These are phyloP conservation scores for Corythornis vintsioides DNA, from an alignment of 2,113 vertebrate species.

Conservation along the genomic window DNA sequence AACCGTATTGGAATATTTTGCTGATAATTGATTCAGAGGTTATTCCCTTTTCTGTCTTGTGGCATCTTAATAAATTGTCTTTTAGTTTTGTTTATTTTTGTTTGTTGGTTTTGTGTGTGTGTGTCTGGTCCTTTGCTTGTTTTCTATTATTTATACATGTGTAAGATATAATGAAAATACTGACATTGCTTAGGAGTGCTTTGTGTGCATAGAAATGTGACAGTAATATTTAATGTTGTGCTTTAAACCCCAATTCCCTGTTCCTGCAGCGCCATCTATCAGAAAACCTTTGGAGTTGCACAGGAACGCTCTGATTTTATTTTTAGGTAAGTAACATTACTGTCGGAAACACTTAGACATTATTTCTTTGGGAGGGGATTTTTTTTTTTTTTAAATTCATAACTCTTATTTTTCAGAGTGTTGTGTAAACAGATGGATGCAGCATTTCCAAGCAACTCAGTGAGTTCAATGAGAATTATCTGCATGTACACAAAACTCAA, in stretches of 20 bases:
- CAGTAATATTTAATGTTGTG: neutral
- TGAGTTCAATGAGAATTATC: neutral
- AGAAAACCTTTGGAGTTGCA: neutral
- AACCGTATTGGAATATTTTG: rapidly evolving
- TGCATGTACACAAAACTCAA: rapidly evolving
- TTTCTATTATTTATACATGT: neutral
- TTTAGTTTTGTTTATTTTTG: neutral
- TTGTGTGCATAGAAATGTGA: neutral
- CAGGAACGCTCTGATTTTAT: rapidly evolving
- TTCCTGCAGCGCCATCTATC: conserved; percentile 35
- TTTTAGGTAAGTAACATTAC: neutral
- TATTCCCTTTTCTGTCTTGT: neutral
- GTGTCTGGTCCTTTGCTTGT: too few species aligned
- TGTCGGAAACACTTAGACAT: neutral
- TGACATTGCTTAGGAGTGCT: neutral
- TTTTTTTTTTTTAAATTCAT: neutral
- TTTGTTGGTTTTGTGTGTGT: too few species aligned
- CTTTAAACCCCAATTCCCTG: neutral
- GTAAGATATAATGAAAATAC: neutral
- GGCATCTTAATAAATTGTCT: neutral
- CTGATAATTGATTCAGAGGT: neutral
- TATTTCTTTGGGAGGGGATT: neutral
- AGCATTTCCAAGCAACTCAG: too few species aligned
- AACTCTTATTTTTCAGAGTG: neutral
- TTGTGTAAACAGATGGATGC: neutral